Percentiles rank a stretch among this genome's conserved stretches.
Evolutionary conservation across 2,113 vertebrate genomes (phyloP).

Genomic region (Balaeniceps rex): DNA sequence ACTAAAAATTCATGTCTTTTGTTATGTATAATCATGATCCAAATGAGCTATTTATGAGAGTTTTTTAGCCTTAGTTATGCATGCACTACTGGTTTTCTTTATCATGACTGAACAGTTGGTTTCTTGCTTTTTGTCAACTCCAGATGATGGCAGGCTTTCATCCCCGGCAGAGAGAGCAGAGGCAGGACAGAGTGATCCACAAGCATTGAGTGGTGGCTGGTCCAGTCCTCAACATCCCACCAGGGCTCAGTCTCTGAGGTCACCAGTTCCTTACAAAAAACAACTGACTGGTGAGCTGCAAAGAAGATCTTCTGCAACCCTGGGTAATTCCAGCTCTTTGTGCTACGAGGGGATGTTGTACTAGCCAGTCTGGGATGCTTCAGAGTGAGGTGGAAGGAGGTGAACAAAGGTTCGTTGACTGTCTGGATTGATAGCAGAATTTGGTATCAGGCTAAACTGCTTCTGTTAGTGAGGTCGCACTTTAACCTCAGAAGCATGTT

Average conservation of each 20-base stretch:
- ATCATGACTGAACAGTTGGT: background rate
- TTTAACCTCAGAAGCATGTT: background rate
- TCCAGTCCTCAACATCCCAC: constrained; percentile 82
- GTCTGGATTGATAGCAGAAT: background rate
- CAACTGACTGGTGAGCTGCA: constrained; percentile 78
- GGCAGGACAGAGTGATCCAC: constrained; percentile 73
- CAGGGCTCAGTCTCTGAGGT: constrained; percentile 73
- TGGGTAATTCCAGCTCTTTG: constrained; percentile 75
- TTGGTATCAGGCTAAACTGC: background rate
- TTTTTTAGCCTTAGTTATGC: background rate
- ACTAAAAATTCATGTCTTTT: background rate
- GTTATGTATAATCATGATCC: background rate
- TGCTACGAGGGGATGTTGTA: background rate
- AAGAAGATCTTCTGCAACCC: constrained; percentile 80
- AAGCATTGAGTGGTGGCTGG: constrained; percentile 76
- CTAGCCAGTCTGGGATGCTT: background rate
- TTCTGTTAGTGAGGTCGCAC: background rate
- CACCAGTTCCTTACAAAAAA: constrained; percentile 80
- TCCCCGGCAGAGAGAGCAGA: constrained; percentile 79
- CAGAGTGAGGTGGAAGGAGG: background rate
- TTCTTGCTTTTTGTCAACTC: constrained; percentile 37
- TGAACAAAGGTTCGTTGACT: background rate
- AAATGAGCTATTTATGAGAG: background rate
- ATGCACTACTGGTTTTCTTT: background rate
- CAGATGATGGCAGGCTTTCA: constrained; percentile 79